phyloP scores from a whole-genome alignment of 2,113 vertebrate genomes.

The Tricholaema leucomelas region DNA sequence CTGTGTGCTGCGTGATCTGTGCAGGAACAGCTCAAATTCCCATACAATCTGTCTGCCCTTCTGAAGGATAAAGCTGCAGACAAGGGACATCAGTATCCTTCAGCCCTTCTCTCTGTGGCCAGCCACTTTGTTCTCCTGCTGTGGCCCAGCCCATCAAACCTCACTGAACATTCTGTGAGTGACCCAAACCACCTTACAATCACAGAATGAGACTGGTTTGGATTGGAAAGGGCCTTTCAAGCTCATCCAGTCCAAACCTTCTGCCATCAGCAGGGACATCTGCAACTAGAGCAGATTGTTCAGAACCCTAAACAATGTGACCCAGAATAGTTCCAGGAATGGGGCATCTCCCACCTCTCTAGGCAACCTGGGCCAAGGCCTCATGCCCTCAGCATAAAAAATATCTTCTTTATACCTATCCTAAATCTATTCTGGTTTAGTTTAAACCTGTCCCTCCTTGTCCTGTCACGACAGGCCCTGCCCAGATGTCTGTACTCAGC shows the following conservation, averaged over 20 bases:
- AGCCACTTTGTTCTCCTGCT: neutral
- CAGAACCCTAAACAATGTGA: neutral
- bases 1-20: neutral
- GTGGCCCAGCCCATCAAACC: neutral
- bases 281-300: neutral
- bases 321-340: neutral
- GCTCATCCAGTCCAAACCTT: neutral
- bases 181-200: neutral
- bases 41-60: neutral
- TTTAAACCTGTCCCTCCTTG: neutral
- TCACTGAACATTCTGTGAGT: neutral
- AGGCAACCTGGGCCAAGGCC: neutral
- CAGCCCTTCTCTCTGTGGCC: neutral
- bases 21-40: neutral
- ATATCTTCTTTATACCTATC: neutral
- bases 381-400: neutral
- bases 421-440: neutral
- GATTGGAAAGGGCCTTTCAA: neutral
- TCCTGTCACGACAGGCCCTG: neutral
- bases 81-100: neutral
- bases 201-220: neutral
- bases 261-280: neutral
- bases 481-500: too few species aligned
- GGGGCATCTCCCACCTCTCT: neutral
- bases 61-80: neutral